Evolutionary conservation across 2,888 invertebrate species (phyloP).

Genomic region (Calliopum simillimum): DNA sequence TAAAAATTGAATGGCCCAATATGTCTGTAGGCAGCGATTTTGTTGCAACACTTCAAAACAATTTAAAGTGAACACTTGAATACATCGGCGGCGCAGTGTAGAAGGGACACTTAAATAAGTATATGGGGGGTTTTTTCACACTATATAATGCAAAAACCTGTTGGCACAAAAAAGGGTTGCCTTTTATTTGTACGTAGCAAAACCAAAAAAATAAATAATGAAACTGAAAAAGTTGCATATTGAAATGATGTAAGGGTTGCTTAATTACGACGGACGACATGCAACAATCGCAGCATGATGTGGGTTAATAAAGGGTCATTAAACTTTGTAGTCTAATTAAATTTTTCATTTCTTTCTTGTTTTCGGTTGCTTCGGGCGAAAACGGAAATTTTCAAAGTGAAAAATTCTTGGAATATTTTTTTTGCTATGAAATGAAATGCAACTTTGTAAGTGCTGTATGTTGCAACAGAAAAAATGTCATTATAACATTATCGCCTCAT

Average conservation of each 20-base stretch:
- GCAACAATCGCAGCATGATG: background rate
- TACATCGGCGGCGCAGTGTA: background rate
- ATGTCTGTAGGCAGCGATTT: too few relatives aligned
- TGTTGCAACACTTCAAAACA: conserved; percentile 16
- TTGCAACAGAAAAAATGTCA: too few relatives aligned
- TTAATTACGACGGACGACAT: background rate
- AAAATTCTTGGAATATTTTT: background rate
- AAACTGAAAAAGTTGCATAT: too few relatives aligned
- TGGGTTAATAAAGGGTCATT: conserved; percentile 16
- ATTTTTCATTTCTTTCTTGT: background rate
- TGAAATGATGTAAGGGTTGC: background rate
- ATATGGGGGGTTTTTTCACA: background rate
- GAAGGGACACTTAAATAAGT: background rate
- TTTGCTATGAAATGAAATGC: background rate
- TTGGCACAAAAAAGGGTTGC: background rate
- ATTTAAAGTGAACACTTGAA: conserved; percentile 13
- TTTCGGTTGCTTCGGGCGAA: background rate
- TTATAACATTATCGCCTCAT: too few relatives aligned
- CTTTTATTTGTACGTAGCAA: too few relatives aligned
- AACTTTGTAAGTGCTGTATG: background rate
- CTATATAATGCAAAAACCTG: background rate
- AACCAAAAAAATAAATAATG: too few relatives aligned
- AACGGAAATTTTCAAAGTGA: background rate
- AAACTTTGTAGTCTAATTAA: conserved; percentile 18
- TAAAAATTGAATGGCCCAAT: too few relatives aligned